These are phyloP conservation scores for Brachycybe producta DNA, from an alignment of 2,888 invertebrate species.

Conservation along the genomic window DNA sequence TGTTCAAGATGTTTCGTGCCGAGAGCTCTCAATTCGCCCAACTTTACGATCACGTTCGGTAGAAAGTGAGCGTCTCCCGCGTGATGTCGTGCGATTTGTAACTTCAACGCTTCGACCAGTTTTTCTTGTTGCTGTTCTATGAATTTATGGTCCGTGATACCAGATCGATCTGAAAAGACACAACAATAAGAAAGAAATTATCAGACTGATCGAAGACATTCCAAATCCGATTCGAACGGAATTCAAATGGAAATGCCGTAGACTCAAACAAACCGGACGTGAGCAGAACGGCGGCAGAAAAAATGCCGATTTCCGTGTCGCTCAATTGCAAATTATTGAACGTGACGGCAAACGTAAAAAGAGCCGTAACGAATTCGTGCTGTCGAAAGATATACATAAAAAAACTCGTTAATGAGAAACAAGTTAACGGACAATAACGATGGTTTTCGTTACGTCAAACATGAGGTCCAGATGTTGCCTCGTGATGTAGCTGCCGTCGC, in stretches of 20 bases:
- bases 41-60: slow-evolving; percentile 43
- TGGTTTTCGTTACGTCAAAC: slow-evolving; percentile 59
- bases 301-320: slow-evolving; percentile 81
- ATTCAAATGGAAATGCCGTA: no score
- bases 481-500: slow-evolving; percentile 74
- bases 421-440: neutral
- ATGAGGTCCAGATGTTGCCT: slow-evolving; percentile 69
- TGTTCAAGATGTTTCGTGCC: slow-evolving; percentile 70
- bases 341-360: slow-evolving; percentile 60
- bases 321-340: slow-evolving; percentile 57
- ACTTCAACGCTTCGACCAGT: slow-evolving; percentile 71
- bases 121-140: slow-evolving; percentile 67
- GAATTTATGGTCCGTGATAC: slow-evolving; percentile 63
- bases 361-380: slow-evolving; percentile 66
- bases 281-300: slow-evolving; percentile 71
- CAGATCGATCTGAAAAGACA: slow-evolving; percentile 53
- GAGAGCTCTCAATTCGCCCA: slow-evolving; percentile 65
- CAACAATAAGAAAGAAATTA: neutral
- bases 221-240: no score
- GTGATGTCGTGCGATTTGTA: slow-evolving; percentile 52
- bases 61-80: slow-evolving; percentile 46
- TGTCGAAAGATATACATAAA: slow-evolving; percentile 37
- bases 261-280: slow-evolving; percentile 38
- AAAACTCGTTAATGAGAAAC: slow-evolving; percentile 4
- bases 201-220: no score